A percentile compares a stretch with the other conserved stretches of the same genome.
phyloP scores from a whole-genome alignment of 2,797 vertebrate genomes.

The Tarsius wallacei region DNA sequence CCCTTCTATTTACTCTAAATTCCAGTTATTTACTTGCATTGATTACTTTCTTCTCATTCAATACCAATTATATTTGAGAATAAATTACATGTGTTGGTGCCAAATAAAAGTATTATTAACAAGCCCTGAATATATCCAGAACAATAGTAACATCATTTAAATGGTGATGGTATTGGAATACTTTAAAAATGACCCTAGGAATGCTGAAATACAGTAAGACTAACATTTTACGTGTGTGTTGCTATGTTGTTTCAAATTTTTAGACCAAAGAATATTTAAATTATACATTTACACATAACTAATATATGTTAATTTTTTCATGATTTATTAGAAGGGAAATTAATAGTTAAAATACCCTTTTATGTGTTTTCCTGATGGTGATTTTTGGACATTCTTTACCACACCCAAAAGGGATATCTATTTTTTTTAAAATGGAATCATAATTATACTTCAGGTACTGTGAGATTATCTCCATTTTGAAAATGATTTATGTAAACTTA shows the following conservation, averaged over 20 bases:
- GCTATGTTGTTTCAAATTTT: not conserved
- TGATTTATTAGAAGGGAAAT: not conserved
- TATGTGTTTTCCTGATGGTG: not conserved
- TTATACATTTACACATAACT: not conserved
- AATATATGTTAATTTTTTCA: not conserved
- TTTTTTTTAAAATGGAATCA: not conserved
- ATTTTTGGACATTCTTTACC: not conserved
- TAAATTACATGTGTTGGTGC: not conserved
- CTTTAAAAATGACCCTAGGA: not conserved
- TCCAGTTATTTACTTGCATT: not conserved
- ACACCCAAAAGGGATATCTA: not conserved
- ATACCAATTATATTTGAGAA: slow-evolving; percentile 60
- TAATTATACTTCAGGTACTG: not conserved
- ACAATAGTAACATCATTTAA: not conserved
- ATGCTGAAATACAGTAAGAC: not conserved
- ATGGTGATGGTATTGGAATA: not conserved
- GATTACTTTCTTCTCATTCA: slow-evolving; percentile 42
- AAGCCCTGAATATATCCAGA: not conserved
- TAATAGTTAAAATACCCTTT: not conserved
- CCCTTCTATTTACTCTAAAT: not conserved
- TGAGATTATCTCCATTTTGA: not conserved
- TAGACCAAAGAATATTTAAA: not conserved
- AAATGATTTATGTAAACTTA: not conserved
- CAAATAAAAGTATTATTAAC: slow-evolving; percentile 60
- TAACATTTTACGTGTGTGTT: not conserved